Conservation (phyloP, 35 echinoderm and acorn worm genomes). For the Acanthaster planci region DNA sequence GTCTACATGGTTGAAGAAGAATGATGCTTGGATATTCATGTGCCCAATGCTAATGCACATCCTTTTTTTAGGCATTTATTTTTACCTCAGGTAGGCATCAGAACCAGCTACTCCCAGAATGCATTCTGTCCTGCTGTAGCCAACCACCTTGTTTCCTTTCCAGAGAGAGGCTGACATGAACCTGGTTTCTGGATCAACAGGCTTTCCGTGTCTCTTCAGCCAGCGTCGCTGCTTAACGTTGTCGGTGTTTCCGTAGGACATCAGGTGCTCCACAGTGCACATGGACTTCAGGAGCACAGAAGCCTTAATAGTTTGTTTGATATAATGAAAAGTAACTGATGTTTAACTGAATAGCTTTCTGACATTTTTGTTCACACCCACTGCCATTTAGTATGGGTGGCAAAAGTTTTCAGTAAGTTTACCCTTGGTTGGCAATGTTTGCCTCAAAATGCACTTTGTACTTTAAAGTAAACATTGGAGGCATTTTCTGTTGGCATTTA, state of each 20-base stretch:
- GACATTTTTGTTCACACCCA: no score
- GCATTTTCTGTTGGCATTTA: no score
- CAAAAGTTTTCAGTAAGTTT: no score
- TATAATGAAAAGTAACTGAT: conserved; percentile 2
- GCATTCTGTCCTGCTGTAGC: neutral
- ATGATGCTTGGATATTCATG: no score
- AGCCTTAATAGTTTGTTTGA: neutral
- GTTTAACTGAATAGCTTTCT: no score
- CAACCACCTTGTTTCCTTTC: neutral
- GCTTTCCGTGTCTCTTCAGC: conserved; percentile 40
- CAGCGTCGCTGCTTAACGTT: conserved; percentile 30
- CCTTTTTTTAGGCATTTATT: no score
- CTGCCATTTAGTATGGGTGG: no score
- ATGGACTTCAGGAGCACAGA: neutral
- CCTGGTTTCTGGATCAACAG: conserved; percentile 54
- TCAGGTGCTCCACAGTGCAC: conserved; percentile 43
- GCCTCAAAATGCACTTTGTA: no score
- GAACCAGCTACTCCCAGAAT: conserved; percentile 52
- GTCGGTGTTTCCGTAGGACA: conserved; percentile 48
- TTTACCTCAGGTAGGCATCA: conserved; percentile 52
- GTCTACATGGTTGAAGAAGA: no score
- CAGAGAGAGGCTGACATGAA: conserved; percentile 49
- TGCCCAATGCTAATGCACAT: no score
- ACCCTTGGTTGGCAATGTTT: no score
- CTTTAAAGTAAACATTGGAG: no score